Evolutionary conservation across 2,797 vertebrate species (phyloP), one percentile per base, ranked within the genome.

Genomic region (Huso huso): DNA sequence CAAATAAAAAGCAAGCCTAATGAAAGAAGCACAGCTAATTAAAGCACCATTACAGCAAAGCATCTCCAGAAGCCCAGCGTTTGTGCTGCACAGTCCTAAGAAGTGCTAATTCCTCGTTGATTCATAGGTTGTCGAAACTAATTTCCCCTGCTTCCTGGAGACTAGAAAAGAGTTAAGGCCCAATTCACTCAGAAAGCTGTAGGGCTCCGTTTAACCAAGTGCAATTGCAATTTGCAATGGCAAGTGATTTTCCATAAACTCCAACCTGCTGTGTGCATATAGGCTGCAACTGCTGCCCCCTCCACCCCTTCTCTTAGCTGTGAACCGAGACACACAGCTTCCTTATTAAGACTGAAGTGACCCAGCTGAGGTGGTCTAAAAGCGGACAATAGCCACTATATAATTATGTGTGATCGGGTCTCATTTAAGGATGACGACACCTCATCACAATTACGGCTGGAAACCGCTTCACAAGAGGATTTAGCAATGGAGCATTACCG

Each of bases 71-170:
- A 62, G 67, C 18, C 51, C n/a, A 73, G 66, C 67, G 73, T 67
- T 70, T 65, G 61, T 62, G 52, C 65, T 49, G 67, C 74, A 72
- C 72, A 69, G 59, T 12, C 63, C 71, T 79, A 71, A 80, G 75
- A 79, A 77, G 77, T 79, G 66, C 63, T 81, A 82, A 81, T 79
- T 73, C 65, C 49, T 51, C 69, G 81, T 76, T 75, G 77, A 81
- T 83, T 83, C 75, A 66, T 70, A 57, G 18, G 71, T 68, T 74
- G 69, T 75, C 72, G 76, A 67, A 67, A 73, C 73, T 73, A 70
- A 70, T 70, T 60, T 62, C 68, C 68, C 68, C 67, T 73, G 71
- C 68, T 74, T 75, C 73, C 63, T 50, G 15, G 68, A 72, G 70
- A 77, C 72, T 77, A 48, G 61, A 62, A 18, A 18, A 18, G 15